These are phyloP conservation scores for Malurus melanocephalus DNA, from an alignment of 2,113 vertebrate species.

Conservation along the genomic window DNA sequence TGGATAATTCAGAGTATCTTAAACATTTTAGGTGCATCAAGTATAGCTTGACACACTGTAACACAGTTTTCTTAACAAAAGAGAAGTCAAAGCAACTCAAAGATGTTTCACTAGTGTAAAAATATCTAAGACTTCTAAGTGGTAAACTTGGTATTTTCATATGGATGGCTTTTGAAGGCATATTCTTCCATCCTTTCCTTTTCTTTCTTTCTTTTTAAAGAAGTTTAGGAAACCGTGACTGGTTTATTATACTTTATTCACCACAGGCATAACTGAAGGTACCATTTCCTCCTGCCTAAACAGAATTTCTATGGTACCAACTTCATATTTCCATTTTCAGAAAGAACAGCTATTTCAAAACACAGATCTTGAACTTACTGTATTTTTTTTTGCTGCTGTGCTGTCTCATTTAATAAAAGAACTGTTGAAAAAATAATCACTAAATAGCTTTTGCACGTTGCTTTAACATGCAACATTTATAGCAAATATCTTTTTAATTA, in stretches of 20 bases:
- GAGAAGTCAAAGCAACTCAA: conserved; percentile 25
- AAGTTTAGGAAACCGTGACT: conserved; percentile 34
- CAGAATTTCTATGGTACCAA: background rate
- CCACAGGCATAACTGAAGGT: background rate
- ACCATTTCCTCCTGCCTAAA: conserved; percentile 34
- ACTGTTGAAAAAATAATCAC: background rate
- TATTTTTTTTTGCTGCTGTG: background rate
- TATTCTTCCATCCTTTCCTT: background rate
- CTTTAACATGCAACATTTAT: background rate
- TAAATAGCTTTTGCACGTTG: background rate
- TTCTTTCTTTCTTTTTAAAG: background rate
- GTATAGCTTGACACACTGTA: conserved; percentile 37
- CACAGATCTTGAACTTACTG: background rate
- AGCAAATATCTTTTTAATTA: background rate
- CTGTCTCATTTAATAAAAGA: background rate
- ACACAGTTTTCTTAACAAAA: conserved; percentile 19
- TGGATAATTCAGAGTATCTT: conserved; percentile 55
- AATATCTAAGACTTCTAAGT: conserved; percentile 30
- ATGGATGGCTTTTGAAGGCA: conserved; percentile 29
- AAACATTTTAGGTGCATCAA: conserved; percentile 44
- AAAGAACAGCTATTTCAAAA: background rate
- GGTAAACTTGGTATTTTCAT: conserved; percentile 19
- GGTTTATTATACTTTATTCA: conserved; percentile 30
- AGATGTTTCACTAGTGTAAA: conserved; percentile 35
- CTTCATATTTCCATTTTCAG: background rate